phyloP scores from a whole-genome alignment of 2,113 vertebrate species.

The Bufo gargarizans region DNA sequence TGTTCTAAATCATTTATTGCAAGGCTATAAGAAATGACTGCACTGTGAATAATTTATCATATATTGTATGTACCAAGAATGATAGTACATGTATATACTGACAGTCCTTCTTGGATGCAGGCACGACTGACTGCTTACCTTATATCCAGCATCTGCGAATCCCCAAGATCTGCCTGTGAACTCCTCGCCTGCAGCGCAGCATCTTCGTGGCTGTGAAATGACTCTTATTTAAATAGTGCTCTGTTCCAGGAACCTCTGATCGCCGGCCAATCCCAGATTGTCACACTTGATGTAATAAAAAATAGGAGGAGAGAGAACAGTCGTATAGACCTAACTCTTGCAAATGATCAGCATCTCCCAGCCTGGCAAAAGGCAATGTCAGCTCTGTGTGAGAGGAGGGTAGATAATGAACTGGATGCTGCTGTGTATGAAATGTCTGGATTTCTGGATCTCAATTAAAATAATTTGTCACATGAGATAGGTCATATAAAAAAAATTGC shows the following conservation, averaged over 20 bases:
- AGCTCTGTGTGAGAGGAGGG: conserved; percentile 23
- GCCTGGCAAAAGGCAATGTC: conserved; percentile 21
- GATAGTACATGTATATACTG: no score
- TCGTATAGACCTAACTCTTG: conserved; percentile 18
- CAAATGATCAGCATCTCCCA: conserved; percentile 10
- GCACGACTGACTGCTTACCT: conserved; percentile 13
- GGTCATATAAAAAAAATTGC: conserved; percentile 9
- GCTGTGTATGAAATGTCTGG: conserved; percentile 5
- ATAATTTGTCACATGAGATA: conserved; percentile 5
- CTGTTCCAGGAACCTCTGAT: conserved; percentile 44
- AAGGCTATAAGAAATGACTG: background rate
- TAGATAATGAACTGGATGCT: conserved; percentile 21
- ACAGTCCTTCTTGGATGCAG: background rate
- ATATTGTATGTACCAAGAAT: no score
- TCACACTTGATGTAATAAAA: conserved; percentile 47
- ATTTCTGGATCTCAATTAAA: conserved; percentile 18
- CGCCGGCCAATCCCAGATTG: conserved; percentile 49
- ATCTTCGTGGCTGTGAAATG: conserved; percentile 36
- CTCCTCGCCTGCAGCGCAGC: conserved; percentile 20
- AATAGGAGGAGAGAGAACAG: conserved; percentile 19
- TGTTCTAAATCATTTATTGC: background rate
- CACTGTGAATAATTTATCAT: background rate
- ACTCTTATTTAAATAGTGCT: conserved; percentile 58
- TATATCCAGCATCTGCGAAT: background rate
- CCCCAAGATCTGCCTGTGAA: background rate